These are phyloP conservation scores for Tetragonula clypearis DNA, from an alignment of 1,140 invertebrate genomes.

Conservation along the genomic window DNA sequence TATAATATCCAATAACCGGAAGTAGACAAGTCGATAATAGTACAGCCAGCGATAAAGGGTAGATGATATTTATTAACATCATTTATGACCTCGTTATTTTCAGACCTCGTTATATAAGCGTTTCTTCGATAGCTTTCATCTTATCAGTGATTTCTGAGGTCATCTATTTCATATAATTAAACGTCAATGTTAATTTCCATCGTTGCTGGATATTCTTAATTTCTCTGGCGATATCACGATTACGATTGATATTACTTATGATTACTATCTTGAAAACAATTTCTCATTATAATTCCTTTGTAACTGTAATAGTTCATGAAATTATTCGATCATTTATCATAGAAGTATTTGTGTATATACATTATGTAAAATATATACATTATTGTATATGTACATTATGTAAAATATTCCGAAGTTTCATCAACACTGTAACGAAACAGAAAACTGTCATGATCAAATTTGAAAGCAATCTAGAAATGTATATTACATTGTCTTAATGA, in stretches of 20 bases:
- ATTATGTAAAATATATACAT: too few relatives aligned
- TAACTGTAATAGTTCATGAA: too few relatives aligned
- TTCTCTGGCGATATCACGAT: not conserved
- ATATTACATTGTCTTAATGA: too few relatives aligned
- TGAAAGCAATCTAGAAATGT: too few relatives aligned
- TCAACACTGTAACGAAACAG: too few relatives aligned
- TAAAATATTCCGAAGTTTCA: too few relatives aligned
- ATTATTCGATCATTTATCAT: too few relatives aligned
- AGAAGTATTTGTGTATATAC: too few relatives aligned
- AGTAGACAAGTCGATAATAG: not conserved
- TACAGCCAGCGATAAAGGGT: constrained; percentile 2
- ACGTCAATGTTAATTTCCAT: not conserved
- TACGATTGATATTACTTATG: not conserved
- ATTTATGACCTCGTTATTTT: not conserved
- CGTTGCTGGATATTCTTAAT: not conserved
- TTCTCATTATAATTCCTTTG: too few relatives aligned
- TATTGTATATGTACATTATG: too few relatives aligned
- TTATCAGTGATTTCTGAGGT: not conserved
- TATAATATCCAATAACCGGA: not conserved
- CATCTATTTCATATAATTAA: not conserved
- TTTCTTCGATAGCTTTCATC: not conserved
- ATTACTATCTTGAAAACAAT: not conserved
- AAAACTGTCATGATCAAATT: too few relatives aligned
- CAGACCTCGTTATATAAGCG: not conserved
- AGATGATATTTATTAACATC: not conserved